Evolutionary conservation across 2,113 vertebrate species (phyloP), one percentile per base, ranked within the genome.

Genomic region (Gorsachius goisagi): DNA sequence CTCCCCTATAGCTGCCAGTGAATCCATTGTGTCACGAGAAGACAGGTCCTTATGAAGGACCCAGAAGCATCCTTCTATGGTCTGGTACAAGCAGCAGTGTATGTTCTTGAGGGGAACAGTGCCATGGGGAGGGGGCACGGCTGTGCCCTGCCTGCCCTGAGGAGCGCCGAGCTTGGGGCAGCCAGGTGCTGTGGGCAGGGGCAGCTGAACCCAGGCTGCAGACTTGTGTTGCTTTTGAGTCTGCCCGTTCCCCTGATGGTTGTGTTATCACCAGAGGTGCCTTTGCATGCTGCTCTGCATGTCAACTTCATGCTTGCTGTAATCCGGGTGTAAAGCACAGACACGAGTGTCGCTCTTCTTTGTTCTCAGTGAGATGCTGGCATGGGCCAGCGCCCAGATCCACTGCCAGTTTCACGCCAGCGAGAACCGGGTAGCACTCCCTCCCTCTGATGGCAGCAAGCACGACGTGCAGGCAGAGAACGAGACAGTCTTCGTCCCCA

Each of bases 341-440:
- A 72, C 27, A 26, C 0, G 2, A 47, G 11, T 93, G 32, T 94
- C 55, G 11, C 41, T 90, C 23, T 77, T 66, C 49, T 79, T 75
- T 97, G 87, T 53, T 90, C 66, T 30, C 97, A 99, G 99, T 95
- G 99, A 99, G 97, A 99, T 99, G 98, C 97, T 99, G 94, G 99
- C 99, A 0, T 99, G 99, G 99, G 99, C 99, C 95, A 99, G 99
- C 4, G 99, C 99, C 13, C 99, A 99, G 96, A 99, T 99, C 91
- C 99, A 99, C 96, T 99, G 99, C 96, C 99, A 99, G 98, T 99
- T 99, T 83, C 99, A 99, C 2, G 98, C 99, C 97, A 99, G 99
- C 3, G 99, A 99, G 97, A 99, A 98, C 96, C 98, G 99, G 16
- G 99, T 99, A 18, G 98, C 98, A 0, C 97, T 99, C 28, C 98